These are phyloP conservation scores for Gambelia wislizenii DNA, from an alignment of 2,797 vertebrate genomes.

Conservation along the genomic window DNA sequence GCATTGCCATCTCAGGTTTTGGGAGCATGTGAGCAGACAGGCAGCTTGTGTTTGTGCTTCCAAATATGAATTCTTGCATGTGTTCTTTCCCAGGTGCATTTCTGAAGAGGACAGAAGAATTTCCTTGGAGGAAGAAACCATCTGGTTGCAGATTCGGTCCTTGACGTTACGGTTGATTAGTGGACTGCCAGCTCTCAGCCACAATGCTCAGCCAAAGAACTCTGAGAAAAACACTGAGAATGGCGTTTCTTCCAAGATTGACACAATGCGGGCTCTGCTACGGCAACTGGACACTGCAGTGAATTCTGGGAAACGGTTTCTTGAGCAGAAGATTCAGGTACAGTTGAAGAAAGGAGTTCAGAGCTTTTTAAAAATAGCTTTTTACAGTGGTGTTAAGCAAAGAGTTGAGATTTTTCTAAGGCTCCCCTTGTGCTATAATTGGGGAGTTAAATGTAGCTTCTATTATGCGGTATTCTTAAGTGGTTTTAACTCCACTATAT, in stretches of 20 bases:
- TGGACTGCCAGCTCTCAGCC: conserved; percentile 82
- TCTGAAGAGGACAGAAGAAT: conserved; percentile 87
- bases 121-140: conserved; percentile 91
- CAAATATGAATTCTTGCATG: conserved; percentile 18
- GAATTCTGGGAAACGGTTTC: conserved; percentile 83
- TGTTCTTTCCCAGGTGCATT: conserved; percentile 80
- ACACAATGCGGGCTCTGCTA: conserved; percentile 83
- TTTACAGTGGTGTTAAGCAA: conserved; percentile 35
- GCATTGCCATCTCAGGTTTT: neutral
- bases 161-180: conserved; percentile 90
- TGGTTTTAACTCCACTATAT: neutral
- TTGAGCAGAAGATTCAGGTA: conserved; percentile 86
- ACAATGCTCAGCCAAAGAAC: conserved; percentile 85
- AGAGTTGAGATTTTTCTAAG: conserved; percentile 42
- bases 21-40: neutral
- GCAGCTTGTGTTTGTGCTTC: conserved; percentile 14
- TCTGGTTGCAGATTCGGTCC: conserved; percentile 93
- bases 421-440: conserved; percentile 50
- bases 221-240: conserved; percentile 89
- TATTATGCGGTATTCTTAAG: conserved; percentile 50
- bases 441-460: conserved; percentile 17
- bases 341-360: neutral
- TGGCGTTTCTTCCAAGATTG: conserved; percentile 86
- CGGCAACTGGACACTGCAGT: conserved; percentile 86
- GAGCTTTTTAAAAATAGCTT: neutral